Base-by-base conservation (phyloP, 2,888 invertebrate species). In the Odontothrips loti region DNA sequence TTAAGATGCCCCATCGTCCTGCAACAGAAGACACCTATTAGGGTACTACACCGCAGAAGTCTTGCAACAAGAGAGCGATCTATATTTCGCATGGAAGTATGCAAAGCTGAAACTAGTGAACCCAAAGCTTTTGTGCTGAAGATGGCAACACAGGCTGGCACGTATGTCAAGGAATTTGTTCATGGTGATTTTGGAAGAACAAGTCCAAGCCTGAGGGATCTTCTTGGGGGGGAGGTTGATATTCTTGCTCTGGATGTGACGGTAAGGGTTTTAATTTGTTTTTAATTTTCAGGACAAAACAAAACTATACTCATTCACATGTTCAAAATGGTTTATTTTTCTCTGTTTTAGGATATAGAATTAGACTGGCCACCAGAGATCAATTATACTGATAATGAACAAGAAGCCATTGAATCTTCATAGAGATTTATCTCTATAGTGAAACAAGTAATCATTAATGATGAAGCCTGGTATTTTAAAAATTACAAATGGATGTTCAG, bases 141-240 rank as follows among this genome's bases (percentile, higher is more conserved):
- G 82, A 84, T 97, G 29, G 91, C 90, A 80, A 95, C 96, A 0
- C 94, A 96, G 86, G 98, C 98, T 15, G 98, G 98, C 78, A 96
- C 97, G 68, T 99, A 99, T 87, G 92, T 99, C 0, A 99, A 99
- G 88, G 99, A 99, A 89, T 96, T 99, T 89, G 95, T 96, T 29
- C 97, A 99, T 88, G 96, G 98, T 4, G 99, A 99, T 89, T 94
- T 98, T 86, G 95, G 96, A 1, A 90, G 99, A 84, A 97, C 97
- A 0, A 87, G 86, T 15, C 99, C 99, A 0, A 93, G 91, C 85
- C 88, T 98, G 47, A 88, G 91, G 0, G 90, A 91, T 29, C 88
- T 96, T 78, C 88, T 97, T 63, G 91, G 91, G 0, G 87, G 87
- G 10, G 90, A 90, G 47, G 91, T 95, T 10, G 99, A 99, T 87